A percentile compares a stretch with the other conserved stretches of the same genome.
Conservation (phyloP, 1,140 invertebrate genomes). For the Diorhabda elongata region DNA sequence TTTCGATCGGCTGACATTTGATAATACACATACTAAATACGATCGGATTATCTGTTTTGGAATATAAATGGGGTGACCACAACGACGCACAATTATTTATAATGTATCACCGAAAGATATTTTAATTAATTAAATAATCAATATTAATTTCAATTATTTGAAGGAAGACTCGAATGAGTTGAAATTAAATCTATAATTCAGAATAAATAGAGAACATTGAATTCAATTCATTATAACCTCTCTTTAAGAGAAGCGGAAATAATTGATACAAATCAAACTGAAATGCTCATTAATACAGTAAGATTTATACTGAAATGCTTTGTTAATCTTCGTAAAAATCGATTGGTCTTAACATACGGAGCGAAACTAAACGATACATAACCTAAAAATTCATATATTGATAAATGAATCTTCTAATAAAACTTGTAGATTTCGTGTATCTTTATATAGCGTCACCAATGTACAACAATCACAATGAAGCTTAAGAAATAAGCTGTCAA, state of each 20-base stretch:
- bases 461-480: too few species aligned
- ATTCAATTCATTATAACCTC: conserved; percentile 1
- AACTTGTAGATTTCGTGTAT: too few species aligned
- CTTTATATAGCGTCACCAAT: too few species aligned
- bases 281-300: not conserved
- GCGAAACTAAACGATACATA: too few species aligned
- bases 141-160: conserved; percentile 15
- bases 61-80: not conserved
- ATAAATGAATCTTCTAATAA: too few species aligned
- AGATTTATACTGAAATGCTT: not conserved
- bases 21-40: conserved; percentile 1
- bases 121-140: conserved; percentile 17
- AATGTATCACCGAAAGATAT: conserved; percentile 11
- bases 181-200: conserved; percentile 8
- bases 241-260: not conserved
- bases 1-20: not conserved
- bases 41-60: not conserved
- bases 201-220: not conserved
- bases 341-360: too few species aligned
- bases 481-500: too few species aligned
- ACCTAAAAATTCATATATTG: too few species aligned
- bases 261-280: conserved; percentile 1
- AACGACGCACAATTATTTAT: conserved; percentile 7
- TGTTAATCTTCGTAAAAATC: not conserved
- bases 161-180: conserved; percentile 11